Evolutionary conservation across 2,888 invertebrate genomes (phyloP), one percentile per base, ranked within the genome.

Genomic region (Hypomecis atomaria): DNA sequence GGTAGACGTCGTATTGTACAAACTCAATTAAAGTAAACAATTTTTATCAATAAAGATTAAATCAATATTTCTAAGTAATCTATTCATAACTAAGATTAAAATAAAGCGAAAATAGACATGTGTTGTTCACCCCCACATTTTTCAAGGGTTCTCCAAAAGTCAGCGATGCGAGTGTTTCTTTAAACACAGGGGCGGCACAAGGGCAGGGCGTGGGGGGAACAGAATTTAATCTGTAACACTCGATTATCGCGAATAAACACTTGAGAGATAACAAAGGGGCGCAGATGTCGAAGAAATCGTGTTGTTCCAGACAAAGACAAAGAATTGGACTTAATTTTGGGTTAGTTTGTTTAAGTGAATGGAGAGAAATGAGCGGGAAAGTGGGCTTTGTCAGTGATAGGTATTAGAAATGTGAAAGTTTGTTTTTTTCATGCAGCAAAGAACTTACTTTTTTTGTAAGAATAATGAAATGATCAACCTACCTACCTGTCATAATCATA

Each of bases 241-340:
- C 86, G 84, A 89, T 89, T 88, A 89, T 86, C 77, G 66, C 78
- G 83, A 82, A 86, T 86, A 89, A 90, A 89, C 87, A 89, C 83
- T 85, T 70, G 49, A 76, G 61, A 57, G 52, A 73, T 61, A 65
- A 65, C 65, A 65, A 77, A 79, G 72, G 73, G 73, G 75, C 53
- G 73, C 71, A 74, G 74, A 73, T 75, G 73, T 50, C 49, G 63
- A 54, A 62, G 67, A 66, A 66, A 65, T 66, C 52, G 58, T 68
- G 69, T 67, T 65, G 69, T 65, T 64, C 53, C 62, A 60, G 59
- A 52, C 45, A 4, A 52, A 65, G 57, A 59, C 44, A 56, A 57
- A 66, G 59, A 66, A 67, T 37, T 54, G 23, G 53, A 62, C 38
- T 47, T 33, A 3, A 37, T 42, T 47, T 44, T 54, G 7, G 11